Conservation (phyloP, 2,797 vertebrate species). For the Pogoniulus pusillus region DNA sequence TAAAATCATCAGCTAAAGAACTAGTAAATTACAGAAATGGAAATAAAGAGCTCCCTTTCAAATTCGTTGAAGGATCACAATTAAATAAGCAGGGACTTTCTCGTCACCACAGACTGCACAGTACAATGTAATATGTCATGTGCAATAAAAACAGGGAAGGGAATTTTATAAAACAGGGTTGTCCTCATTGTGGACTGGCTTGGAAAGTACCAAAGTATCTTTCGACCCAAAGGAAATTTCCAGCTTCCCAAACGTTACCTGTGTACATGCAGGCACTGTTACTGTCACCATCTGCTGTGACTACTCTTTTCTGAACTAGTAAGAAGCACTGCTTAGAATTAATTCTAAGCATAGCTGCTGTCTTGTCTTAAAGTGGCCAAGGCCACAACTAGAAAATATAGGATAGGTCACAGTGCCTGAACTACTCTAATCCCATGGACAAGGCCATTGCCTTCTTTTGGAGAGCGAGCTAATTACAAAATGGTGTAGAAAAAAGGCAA, state of each 20-base stretch:
- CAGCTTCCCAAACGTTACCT: not conserved
- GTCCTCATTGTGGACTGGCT: not conserved
- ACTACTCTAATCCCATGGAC: not conserved
- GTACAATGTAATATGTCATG: constrained; percentile 29
- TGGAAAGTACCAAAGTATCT: not conserved
- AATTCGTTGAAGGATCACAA: constrained; percentile 60
- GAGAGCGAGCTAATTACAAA: not conserved
- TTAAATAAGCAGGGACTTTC: constrained; percentile 62
- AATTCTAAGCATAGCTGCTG: not conserved
- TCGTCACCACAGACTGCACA: not conserved
- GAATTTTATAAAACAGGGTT: not conserved
- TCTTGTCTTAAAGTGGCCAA: not conserved
- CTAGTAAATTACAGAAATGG: constrained; percentile 64
- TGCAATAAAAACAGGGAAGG: not conserved
- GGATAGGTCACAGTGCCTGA: not conserved
- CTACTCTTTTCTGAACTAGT: not conserved
- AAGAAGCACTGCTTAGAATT: not conserved
- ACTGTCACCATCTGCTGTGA: not conserved
- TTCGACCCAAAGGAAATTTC: not conserved
- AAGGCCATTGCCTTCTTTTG: not conserved
- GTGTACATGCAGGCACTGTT: not conserved
- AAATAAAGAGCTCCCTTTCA: constrained; percentile 59
- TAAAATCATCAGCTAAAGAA: constrained; percentile 63
- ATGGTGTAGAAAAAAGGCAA: not conserved
- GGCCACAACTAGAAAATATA: not conserved